Percentiles rank a stretch among this genome's conserved stretches.
These are phyloP conservation scores for Conops quadrifasciatus DNA, from an alignment of 2,888 invertebrate species.

Conservation along the genomic window DNA sequence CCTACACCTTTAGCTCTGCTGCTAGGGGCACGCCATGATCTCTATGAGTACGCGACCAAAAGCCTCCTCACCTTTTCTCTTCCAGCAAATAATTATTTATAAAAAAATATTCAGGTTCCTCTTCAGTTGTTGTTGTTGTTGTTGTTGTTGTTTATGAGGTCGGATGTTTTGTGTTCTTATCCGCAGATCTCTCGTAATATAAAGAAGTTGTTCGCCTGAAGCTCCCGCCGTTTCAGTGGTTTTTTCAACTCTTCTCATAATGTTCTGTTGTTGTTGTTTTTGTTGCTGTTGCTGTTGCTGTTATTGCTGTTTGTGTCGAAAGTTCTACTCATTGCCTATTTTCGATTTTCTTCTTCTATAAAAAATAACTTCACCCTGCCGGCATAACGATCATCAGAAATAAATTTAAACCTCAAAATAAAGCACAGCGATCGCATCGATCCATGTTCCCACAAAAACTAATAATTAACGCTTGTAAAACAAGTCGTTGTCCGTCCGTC, in stretches of 20 bases:
- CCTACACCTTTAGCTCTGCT: no score
- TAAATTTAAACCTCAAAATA: no score
- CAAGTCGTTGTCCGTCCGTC: constrained; percentile 20
- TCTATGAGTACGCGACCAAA: no score
- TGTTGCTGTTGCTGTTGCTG: constrained; percentile 22
- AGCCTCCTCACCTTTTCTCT: no score
- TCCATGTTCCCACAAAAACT: constrained; percentile 45
- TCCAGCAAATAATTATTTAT: no score
- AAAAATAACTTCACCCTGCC: no score
- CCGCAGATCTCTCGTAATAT: constrained; percentile 18
- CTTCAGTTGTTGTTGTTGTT: no score
- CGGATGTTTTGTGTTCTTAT: neutral
- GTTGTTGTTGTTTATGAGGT: neutral
- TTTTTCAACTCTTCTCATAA: constrained; percentile 3
- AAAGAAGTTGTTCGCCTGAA: constrained; percentile 34
- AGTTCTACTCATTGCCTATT: constrained; percentile 31
- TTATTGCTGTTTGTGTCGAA: no score
- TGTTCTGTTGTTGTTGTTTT: constrained; percentile 22
- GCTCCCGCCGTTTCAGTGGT: constrained; percentile 34
- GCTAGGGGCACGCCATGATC: no score
- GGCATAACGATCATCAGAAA: no score
- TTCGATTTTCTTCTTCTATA: constrained; percentile 35
- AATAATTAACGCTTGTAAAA: constrained; percentile 39
- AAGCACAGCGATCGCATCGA: constrained; percentile 11
- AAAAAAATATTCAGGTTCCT: no score